Evolutionary conservation across 2,113 vertebrate species (phyloP).

Genomic region (Hypocryptadius cinnamomeus): DNA sequence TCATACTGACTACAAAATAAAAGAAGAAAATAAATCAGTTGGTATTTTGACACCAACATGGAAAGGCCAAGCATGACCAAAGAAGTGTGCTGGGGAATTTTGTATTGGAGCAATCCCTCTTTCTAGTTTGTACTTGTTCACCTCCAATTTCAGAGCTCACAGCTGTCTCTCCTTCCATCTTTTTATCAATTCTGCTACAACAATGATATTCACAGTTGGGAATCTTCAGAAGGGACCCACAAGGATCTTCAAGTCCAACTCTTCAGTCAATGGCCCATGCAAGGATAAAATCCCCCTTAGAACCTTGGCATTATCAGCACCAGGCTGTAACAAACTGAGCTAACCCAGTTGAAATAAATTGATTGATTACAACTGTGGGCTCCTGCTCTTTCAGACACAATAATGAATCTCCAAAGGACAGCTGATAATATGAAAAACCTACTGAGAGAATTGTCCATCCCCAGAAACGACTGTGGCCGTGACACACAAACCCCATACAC

Average conservation of each 20-base stretch:
- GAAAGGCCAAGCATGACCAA: not conserved
- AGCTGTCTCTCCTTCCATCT: not conserved
- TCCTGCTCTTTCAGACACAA: not conserved
- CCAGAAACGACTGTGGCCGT: not conserved
- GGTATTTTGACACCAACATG: not conserved
- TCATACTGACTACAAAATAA: not conserved
- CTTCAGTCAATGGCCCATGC: not conserved
- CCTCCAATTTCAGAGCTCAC: not conserved
- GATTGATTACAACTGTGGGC: not conserved
- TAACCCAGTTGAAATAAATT: not conserved
- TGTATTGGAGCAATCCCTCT: not conserved
- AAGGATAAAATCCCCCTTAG: not conserved
- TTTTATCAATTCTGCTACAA: not conserved
- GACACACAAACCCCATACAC: not conserved
- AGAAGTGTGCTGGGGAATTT: not conserved
- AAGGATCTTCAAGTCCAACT: not conserved
- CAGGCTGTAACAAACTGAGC: not conserved
- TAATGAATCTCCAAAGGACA: not conserved
- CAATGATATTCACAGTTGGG: not conserved
- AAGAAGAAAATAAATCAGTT: not conserved
- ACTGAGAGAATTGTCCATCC: not conserved
- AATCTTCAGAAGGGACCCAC: not conserved
- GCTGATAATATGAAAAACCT: not conserved
- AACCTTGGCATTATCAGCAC: not conserved
- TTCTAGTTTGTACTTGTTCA: not conserved